These are phyloP conservation scores for Neodon shergylaensis DNA, from an alignment of 2,113 vertebrate genomes.

Conservation along the genomic window DNA sequence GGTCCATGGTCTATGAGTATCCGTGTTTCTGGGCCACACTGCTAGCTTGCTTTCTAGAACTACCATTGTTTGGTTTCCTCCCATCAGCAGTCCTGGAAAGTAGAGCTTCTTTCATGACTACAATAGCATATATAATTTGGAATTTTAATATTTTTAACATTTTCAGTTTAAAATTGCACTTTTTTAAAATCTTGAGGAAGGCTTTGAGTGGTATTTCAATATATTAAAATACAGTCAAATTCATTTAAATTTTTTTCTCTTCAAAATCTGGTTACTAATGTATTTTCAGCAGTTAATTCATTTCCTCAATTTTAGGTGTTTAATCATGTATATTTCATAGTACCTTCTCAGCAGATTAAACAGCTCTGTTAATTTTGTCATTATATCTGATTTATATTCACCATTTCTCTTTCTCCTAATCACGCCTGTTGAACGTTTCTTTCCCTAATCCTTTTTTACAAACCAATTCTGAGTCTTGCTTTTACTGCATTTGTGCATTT, in stretches of 20 bases:
- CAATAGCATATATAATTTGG: not conserved
- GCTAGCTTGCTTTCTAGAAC: not conserved
- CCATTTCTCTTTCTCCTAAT: not conserved
- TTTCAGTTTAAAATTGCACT: not conserved
- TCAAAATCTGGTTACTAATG: slow-evolving; percentile 41
- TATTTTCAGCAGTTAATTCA: slow-evolving; percentile 54
- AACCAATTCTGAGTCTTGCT: not conserved
- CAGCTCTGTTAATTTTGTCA: slow-evolving; percentile 9
- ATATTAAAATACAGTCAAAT: slow-evolving; percentile 3
- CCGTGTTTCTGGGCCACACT: too few relatives aligned
- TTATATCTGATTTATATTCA: slow-evolving; percentile 11
- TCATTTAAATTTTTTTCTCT: slow-evolving; percentile 14
- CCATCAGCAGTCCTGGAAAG: not conserved
- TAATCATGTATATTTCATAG: slow-evolving; percentile 14
- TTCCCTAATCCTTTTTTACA: not conserved
- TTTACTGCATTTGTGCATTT: not conserved
- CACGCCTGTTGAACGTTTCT: not conserved
- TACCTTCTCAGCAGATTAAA: slow-evolving; percentile 2
- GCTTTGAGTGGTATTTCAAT: not conserved
- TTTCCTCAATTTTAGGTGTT: slow-evolving; percentile 24
- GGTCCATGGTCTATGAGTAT: not conserved
- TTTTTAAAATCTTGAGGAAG: not conserved
- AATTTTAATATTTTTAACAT: not conserved
- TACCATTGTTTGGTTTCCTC: not conserved
- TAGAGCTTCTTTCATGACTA: not conserved